Evolutionary conservation across 2,888 invertebrate genomes (phyloP), one percentile per base, ranked within the genome.

Genomic region (Tenodera sinensis): DNA sequence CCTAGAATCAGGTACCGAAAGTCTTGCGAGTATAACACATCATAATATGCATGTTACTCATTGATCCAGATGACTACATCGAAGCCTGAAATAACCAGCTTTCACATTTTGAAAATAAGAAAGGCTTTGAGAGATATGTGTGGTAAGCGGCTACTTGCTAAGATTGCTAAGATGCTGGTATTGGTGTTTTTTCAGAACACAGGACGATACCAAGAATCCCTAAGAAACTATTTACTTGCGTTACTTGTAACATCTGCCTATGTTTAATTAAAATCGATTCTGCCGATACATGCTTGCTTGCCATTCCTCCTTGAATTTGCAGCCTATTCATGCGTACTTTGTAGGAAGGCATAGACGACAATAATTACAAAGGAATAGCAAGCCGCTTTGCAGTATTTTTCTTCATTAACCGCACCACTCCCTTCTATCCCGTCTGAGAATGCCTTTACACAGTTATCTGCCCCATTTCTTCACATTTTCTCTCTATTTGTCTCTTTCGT

Each of bases 381-480:
- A 71, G 54, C 54, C 25, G 54, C 54, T 71, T 71, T 71, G 54
- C 54, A 15, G 3, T 87, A 87, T 30, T 34, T 87, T 87, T 87
- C 87, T 83, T 42, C 28, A 83, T 86, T 89, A 83, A 83, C 47
- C 54, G 25, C 54, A 71, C 54, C 25, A 71, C 54, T 71, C 54
- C 25, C 54, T 71, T 20, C 54, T 6, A 71, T 71, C 54, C 54
- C 85, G 42, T 86, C 42, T 84, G 54, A 42, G 83, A 87, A 28
- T 89, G 90, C 88, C 88, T 89, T 90, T 89, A 88, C 86, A 89
- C 90, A 90, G 89, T 89, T 90, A 89, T 90, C 90, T 90, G 90
- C 89, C 90, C 90, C 90, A 90, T 90, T 90, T 90, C 90, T 90
- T 90, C 90, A 90, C 28, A 90, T 90, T 90, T 90, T 88, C 89